phyloP scores from a whole-genome alignment of 1,140 invertebrate species.

The Steinernema khuongi region DNA sequence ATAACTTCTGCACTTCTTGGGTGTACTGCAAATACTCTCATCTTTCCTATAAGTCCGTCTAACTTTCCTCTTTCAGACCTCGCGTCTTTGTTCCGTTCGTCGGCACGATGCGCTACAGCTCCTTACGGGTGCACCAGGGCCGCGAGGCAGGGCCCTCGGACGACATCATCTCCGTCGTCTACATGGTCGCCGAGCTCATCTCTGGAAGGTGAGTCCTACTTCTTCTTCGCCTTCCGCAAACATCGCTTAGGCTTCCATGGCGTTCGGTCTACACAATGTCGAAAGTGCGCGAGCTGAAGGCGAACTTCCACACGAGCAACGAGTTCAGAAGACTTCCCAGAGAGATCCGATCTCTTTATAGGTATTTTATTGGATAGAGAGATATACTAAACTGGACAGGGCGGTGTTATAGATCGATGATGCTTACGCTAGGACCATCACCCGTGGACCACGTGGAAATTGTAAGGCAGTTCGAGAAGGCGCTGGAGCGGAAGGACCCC shows the following conservation, averaged over 20 bases:
- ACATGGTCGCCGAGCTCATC: conserved; percentile 25
- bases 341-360: neutral
- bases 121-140: conserved; percentile 13
- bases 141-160: conserved; percentile 22
- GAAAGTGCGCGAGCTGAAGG: neutral
- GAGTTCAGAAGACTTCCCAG: conserved; percentile 5
- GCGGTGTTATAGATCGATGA: neutral
- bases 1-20: too few species aligned
- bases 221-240: conserved; percentile 1
- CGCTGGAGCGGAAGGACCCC: neutral
- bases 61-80: conserved; percentile 2
- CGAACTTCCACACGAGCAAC: neutral
- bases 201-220: conserved; percentile 24
- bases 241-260: conserved; percentile 23
- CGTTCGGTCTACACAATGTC: conserved; percentile 5
- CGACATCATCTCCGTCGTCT: conserved; percentile 27
- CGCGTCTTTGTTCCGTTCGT: neutral
- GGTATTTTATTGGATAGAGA: neutral
- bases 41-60: too few species aligned
- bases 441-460: neutral
- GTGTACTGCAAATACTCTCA: too few species aligned
- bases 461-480: neutral
- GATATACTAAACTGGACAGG: neutral
- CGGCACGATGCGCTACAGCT: conserved; percentile 19
- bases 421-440: neutral